A percentile compares a stretch with the other conserved stretches of the same genome.
phyloP scores from a whole-genome alignment of 1,140 invertebrate genomes.

The Anadara kagoshimensis region DNA sequence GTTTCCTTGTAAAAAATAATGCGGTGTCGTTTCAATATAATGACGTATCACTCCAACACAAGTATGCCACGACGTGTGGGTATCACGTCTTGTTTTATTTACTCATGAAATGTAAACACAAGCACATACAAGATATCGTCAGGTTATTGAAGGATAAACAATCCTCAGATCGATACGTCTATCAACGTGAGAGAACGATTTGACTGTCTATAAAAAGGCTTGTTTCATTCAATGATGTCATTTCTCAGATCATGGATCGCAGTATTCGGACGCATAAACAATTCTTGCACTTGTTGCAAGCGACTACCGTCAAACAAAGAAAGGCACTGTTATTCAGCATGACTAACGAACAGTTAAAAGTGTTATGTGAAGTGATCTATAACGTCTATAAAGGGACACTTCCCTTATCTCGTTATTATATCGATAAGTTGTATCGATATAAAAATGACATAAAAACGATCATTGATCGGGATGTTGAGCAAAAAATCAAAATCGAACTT shows the following conservation, averaged over 20 bases:
- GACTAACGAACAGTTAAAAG: too few species aligned
- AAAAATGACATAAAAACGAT: too few species aligned
- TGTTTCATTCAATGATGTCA: neutral
- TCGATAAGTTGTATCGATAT: too few species aligned
- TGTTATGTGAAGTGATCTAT: too few species aligned
- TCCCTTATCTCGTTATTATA: too few species aligned
- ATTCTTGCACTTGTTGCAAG: too few species aligned
- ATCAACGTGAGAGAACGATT: neutral
- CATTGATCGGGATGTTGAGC: too few species aligned
- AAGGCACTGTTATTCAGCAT: too few species aligned
- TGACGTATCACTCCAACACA: conserved; percentile 14
- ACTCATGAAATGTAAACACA: conserved; percentile 19
- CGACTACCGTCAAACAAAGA: too few species aligned
- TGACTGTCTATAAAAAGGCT: conserved; percentile 5
- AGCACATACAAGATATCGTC: conserved; percentile 3
- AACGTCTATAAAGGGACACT: too few species aligned
- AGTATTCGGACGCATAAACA: neutral
- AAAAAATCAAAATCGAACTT: too few species aligned
- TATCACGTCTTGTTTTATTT: conserved; percentile 36
- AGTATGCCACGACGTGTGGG: neutral
- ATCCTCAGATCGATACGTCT: conserved; percentile 10
- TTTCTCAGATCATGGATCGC: neutral
- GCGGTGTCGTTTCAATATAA: conserved; percentile 10
- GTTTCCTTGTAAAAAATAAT: conserved; percentile 4
- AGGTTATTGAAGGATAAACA: neutral